phyloP scores from a whole-genome alignment of 2,888 invertebrate species.

The Polia nebulosa region DNA sequence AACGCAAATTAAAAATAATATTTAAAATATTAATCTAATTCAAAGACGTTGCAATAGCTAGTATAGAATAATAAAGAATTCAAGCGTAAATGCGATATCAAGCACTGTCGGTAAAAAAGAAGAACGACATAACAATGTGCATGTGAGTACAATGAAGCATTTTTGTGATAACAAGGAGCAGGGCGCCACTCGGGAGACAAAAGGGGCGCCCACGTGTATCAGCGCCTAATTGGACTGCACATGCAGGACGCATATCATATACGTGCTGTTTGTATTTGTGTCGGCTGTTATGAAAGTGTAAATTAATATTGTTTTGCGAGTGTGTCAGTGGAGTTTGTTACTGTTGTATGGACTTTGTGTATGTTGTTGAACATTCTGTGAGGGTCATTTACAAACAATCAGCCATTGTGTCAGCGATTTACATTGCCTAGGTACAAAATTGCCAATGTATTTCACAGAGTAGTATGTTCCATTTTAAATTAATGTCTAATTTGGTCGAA shows the following conservation, averaged over 20 bases:
- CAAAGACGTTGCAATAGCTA: too few species aligned
- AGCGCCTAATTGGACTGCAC: constrained; percentile 68
- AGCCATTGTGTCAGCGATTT: neutral
- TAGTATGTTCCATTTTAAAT: neutral
- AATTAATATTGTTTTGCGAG: constrained; percentile 52
- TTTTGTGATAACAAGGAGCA: constrained; percentile 66
- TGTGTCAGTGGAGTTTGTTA: too few species aligned
- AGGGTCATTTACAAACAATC: neutral
- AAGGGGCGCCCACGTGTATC: constrained; percentile 63
- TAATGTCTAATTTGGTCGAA: neutral
- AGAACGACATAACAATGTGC: constrained; percentile 48
- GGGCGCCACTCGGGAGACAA: constrained; percentile 59
- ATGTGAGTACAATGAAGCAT: constrained; percentile 49
- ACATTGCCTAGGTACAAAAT: neutral
- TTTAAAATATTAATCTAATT: neutral
- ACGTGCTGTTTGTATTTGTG: constrained; percentile 50
- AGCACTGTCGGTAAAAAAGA: neutral
- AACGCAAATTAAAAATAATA: too few species aligned
- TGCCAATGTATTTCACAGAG: neutral
- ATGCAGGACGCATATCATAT: constrained; percentile 42
- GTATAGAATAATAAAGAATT: neutral
- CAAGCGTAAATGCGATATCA: too few species aligned
- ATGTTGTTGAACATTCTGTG: constrained; percentile 4
- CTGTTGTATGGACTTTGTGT: constrained; percentile 18
- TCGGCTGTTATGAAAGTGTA: constrained; percentile 48